Percentiles rank a stretch among this genome's conserved stretches.
phyloP scores from a whole-genome alignment of 2,797 vertebrate species.

The Nyctalus aviator region DNA sequence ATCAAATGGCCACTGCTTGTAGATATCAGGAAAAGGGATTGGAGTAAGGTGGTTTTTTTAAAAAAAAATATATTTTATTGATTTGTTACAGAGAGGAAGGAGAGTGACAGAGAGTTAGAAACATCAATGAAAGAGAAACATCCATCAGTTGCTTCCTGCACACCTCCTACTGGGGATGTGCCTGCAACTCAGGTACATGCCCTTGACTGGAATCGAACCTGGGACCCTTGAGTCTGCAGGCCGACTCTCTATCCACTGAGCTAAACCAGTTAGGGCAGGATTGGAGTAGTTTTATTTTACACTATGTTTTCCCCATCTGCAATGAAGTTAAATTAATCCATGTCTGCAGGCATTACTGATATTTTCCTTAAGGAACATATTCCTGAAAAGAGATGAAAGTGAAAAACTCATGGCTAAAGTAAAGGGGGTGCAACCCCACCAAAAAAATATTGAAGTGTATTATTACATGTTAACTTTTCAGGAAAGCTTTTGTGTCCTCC shows the following conservation, averaged over 20 bases:
- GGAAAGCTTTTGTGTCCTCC: constrained; percentile 10
- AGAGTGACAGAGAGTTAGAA: no score
- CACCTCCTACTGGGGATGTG: no score
- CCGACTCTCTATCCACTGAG: no score
- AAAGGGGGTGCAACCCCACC: constrained; percentile 14
- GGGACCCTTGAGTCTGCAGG: no score
- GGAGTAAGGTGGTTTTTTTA: no score
- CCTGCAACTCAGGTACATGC: no score
- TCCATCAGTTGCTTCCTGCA: no score
- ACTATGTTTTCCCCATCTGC: constrained; percentile 57
- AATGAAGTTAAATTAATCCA: constrained; percentile 77
- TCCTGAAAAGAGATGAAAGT: constrained; percentile 57
- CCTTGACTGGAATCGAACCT: no score
- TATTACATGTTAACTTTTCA: not conserved
- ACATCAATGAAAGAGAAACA: no score
- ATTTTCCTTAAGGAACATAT: constrained; percentile 70
- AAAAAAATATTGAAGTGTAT: not conserved
- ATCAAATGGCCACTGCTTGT: not conserved
- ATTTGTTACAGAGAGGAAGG: no score
- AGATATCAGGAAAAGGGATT: not conserved
- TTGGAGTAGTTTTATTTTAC: not conserved
- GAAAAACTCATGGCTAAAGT: constrained; percentile 30
- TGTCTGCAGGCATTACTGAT: constrained; percentile 77
- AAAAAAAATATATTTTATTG: no score
- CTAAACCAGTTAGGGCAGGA: no score